Base-by-base conservation (phyloP, 2,888 invertebrate species). In the Drosophila siamana region DNA sequence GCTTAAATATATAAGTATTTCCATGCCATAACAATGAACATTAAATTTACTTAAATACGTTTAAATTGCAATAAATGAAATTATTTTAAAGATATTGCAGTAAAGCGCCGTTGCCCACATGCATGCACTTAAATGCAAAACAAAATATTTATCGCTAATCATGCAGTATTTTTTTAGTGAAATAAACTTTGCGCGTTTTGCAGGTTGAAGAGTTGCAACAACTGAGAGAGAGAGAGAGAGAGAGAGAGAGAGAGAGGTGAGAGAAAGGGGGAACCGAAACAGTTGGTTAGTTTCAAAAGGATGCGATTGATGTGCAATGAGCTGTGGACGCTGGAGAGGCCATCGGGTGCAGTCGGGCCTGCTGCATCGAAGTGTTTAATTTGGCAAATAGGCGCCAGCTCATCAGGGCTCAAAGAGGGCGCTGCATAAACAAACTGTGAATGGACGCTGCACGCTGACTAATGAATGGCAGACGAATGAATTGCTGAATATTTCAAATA, bases 391-490 rank as follows among this genome's bases (percentile, higher is more conserved):
- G 60, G 33, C 40, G 19, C 8, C 52, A 44, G 38, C 55, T 56
- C 56, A 59, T 56, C 47, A 60, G 50, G 2, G n/a, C 7, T 16
- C 19, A 51, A 43, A 43, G 36, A 56, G 54, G 22, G 19, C n/a
- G 4, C 13, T 57, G 26, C 2, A 47, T 43, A 74, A 67, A 55
- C 33, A 72, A 36, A 50, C n/a, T 43, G 5, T 38, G 16, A 36
- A 43, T 47, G 15, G 11, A 19, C 19, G 19, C 19, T 19, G 6
- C 19, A 36, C 16, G 36, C 30, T 38, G 61, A 50, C 83, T 79
- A 78, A 79, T 82, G 80, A 78, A 66, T 26, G 24, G 36, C 6
- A 38, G n/a, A 52, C 6, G 54, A 13, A 26, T 55, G 24, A 55
- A 38, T 38, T 1, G 30, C n/a, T 30, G 44, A 48, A 43, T 40